These are phyloP conservation scores for Tenthredo livida DNA, from an alignment of 2,888 invertebrate species.

Conservation along the genomic window DNA sequence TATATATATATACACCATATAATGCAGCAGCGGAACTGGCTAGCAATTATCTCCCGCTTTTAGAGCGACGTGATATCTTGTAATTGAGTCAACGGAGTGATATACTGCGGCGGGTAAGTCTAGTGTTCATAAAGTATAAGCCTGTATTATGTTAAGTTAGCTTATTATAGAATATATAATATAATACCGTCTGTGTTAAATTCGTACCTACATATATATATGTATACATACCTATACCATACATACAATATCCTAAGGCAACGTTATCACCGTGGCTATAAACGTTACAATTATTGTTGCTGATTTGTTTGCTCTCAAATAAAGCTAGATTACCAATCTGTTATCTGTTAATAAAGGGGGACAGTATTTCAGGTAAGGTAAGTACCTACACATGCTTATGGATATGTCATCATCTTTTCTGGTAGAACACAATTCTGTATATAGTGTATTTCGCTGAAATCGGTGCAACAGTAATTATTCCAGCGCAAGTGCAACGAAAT, in stretches of 20 bases:
- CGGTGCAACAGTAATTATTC: neutral
- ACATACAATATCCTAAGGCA: neutral
- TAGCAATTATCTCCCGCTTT: conserved; percentile 13
- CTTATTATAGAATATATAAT: conserved; percentile 1
- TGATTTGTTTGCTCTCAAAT: neutral
- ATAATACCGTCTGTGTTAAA: neutral
- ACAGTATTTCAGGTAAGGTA: neutral
- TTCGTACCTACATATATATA: neutral
- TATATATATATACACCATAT: neutral
- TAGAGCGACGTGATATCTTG: conserved; percentile 20
- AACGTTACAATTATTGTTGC: conserved; percentile 6
- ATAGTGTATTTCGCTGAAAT: neutral
- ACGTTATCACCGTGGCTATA: neutral
- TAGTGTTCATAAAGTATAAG: conserved; percentile 29
- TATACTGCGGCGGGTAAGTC: conserved; percentile 14
- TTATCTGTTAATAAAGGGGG: neutral
- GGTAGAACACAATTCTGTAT: neutral
- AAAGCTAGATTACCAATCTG: neutral
- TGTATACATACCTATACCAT: neutral
- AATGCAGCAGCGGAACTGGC: neutral
- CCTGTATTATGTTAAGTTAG: conserved; percentile 18
- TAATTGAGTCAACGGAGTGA: conserved; percentile 8
- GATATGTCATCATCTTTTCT: neutral
- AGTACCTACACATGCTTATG: neutral
- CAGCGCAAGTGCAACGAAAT: neutral